phyloP scores from a whole-genome alignment of 2,888 invertebrate genomes.

The Troglohyphantes excavatus region DNA sequence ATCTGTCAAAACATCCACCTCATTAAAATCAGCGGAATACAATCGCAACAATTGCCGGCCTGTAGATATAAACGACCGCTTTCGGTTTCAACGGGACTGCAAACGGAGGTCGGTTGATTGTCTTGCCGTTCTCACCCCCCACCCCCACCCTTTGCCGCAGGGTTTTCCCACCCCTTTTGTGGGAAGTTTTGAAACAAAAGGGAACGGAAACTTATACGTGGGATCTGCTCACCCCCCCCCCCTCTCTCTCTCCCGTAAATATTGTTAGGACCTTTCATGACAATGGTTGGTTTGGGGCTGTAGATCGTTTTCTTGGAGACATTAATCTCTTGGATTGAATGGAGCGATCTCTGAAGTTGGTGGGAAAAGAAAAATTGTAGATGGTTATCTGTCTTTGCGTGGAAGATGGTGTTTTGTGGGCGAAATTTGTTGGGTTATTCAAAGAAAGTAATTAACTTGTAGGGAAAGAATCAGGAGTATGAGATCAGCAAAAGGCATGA shows the following conservation, averaged over 20 bases:
- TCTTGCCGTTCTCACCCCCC: neutral
- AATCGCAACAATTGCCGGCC: slow-evolving; percentile 2
- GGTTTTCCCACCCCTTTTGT: neutral
- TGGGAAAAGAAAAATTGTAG: neutral
- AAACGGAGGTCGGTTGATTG: slow-evolving; percentile 24
- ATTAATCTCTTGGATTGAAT: slow-evolving; percentile 2
- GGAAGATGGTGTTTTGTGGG: neutral
- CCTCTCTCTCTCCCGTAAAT: slow-evolving; percentile 6
- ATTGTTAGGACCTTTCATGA: slow-evolving; percentile 17
- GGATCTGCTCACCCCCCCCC: no score
- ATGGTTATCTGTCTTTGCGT: neutral
- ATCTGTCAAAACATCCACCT: slow-evolving; percentile 53
- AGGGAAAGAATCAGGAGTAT: no score
- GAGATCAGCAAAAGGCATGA: no score
- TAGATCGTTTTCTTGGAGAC: neutral
- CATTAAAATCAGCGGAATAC: slow-evolving; percentile 31
- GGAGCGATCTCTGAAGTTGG: neutral
- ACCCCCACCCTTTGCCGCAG: neutral
- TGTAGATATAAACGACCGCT: slow-evolving; percentile 4
- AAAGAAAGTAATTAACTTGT: neutral
- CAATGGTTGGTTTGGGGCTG: slow-evolving; percentile 28
- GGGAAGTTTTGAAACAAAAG: slow-evolving; percentile 39
- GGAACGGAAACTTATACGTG: slow-evolving; percentile 28
- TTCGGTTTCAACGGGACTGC: neutral
- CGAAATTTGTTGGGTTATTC: neutral